phyloP scores from a whole-genome alignment of 2,113 vertebrate species.

The Trogon melanurus region DNA sequence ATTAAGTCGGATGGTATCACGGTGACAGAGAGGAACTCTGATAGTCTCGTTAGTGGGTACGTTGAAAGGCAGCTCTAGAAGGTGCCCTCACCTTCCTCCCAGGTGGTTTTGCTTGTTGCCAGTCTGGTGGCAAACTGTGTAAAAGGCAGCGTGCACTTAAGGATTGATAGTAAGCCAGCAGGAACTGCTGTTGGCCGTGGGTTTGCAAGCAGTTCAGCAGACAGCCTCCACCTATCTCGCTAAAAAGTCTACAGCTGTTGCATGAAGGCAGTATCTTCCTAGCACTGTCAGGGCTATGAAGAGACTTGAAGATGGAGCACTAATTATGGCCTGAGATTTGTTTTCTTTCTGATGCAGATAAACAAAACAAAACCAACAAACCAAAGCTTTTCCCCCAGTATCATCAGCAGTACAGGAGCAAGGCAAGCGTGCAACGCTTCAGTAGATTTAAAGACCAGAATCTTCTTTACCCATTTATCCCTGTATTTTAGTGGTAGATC shows the following conservation, averaged over 20 bases:
- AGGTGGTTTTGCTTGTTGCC: not conserved
- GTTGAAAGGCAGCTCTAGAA: not conserved
- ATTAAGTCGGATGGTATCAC: not conserved
- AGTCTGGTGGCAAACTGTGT: not conserved
- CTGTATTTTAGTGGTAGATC: not conserved
- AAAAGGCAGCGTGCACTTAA: fast-evolving
- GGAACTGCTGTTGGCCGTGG: not conserved
- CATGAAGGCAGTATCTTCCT: not conserved
- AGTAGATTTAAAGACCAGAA: not conserved
- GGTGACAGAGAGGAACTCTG: not conserved
- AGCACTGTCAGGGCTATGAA: not conserved
- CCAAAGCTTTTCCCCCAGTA: not conserved
- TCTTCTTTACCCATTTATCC: not conserved
- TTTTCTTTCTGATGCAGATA: not conserved
- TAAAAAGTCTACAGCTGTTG: not conserved
- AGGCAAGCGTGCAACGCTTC: not conserved
- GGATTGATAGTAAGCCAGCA: not conserved
- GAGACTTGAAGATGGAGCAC: not conserved
- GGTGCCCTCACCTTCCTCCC: not conserved
- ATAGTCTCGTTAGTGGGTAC: not conserved
- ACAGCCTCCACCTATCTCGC: not conserved
- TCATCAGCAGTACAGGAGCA: not conserved
- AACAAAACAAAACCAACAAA: not conserved
- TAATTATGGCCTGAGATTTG: not conserved
- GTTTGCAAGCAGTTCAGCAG: not conserved